These are phyloP conservation scores for Gracilinanus agilis DNA, from an alignment of 2,113 vertebrate genomes.

Conservation along the genomic window DNA sequence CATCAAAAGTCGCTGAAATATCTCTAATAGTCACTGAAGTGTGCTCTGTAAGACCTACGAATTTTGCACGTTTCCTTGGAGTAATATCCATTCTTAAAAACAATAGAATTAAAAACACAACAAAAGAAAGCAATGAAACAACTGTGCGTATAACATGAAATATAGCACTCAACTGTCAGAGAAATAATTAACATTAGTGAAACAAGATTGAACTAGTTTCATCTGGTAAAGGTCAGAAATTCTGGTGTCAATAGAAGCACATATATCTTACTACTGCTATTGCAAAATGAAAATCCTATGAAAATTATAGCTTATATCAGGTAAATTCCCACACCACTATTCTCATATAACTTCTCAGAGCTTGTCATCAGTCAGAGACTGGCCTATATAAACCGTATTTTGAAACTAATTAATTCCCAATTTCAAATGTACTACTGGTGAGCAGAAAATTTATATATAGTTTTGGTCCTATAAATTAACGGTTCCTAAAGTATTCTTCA, in stretches of 20 bases:
- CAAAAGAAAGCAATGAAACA: neutral
- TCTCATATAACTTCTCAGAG: neutral
- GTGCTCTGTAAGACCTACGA: neutral
- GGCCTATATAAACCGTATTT: neutral
- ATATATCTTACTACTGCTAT: neutral
- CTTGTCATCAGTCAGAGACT: neutral
- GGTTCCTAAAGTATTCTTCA: neutral
- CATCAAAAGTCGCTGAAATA: neutral
- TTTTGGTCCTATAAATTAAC: neutral
- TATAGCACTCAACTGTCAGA: neutral
- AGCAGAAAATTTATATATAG: neutral
- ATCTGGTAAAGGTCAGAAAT: neutral
- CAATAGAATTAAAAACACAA: slow-evolving; percentile 5
- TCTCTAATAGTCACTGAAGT: neutral
- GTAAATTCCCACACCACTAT: neutral
- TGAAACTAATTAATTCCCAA: neutral
- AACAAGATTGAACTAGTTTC: neutral
- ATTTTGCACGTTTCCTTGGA: slow-evolving; percentile 8
- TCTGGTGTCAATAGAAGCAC: neutral
- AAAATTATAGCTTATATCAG: neutral
- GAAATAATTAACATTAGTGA: neutral
- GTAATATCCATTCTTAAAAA: slow-evolving; percentile 6
- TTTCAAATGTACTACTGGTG: neutral
- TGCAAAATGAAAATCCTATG: neutral
- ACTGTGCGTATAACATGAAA: neutral